Conservation (phyloP, 2,113 vertebrate genomes). For the Mionectes macconnelli region DNA sequence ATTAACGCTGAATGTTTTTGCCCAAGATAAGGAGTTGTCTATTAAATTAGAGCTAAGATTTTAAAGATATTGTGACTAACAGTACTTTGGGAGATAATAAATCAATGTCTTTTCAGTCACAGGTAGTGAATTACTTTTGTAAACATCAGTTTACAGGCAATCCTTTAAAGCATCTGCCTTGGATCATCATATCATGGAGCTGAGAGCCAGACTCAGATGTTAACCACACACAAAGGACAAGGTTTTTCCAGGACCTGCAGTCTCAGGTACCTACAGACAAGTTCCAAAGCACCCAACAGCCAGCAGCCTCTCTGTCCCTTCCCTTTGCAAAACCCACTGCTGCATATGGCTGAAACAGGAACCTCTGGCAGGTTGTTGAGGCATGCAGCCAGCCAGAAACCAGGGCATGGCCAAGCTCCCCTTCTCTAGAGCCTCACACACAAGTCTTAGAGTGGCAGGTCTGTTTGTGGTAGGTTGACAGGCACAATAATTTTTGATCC, state of each 20-base stretch:
- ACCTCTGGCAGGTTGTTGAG: rapidly evolving
- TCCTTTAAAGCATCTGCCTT: background rate
- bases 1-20: background rate
- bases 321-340: background rate
- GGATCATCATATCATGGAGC: background rate
- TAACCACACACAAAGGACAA: background rate
- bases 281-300: background rate
- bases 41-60: background rate
- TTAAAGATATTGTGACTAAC: background rate
- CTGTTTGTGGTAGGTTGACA: background rate
- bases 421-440: background rate
- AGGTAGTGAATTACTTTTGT: background rate
- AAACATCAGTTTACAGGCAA: background rate
- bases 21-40: background rate
- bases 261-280: background rate
- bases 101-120: background rate
- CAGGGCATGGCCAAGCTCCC: rapidly evolving
- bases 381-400: background rate
- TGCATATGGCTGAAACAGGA: background rate
- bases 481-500: background rate
- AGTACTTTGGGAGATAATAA: background rate
- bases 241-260: background rate
- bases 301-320: background rate
- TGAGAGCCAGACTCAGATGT: background rate
- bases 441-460: background rate